Conservation (phyloP, 2,113 vertebrate genomes). For the Pygoscelis antarcticus region DNA sequence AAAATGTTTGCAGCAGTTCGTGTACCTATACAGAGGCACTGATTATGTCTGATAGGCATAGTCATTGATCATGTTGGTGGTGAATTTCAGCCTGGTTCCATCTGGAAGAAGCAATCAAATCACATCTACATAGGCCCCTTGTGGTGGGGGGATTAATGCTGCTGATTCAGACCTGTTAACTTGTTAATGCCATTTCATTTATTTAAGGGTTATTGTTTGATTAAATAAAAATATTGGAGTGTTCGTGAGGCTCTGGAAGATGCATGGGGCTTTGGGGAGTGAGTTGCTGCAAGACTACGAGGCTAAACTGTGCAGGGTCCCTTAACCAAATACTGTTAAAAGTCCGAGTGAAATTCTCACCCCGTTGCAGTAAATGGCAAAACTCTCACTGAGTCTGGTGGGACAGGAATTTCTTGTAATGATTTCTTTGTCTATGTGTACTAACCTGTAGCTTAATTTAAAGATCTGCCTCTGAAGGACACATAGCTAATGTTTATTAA, state of each 20-base stretch:
- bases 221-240: background rate
- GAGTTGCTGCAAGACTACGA: background rate
- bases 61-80: background rate
- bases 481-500: background rate
- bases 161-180: background rate
- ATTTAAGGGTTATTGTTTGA: slow-evolving; percentile 16
- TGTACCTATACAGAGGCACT: background rate
- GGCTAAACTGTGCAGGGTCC: background rate
- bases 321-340: background rate
- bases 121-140: background rate
- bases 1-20: background rate
- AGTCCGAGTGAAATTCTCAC: background rate
- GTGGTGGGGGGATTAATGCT: background rate
- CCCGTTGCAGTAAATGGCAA: background rate
- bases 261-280: background rate
- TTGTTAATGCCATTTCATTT: background rate
- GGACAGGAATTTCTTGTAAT: background rate
- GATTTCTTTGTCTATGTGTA: background rate
- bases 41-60: slow-evolving; percentile 22
- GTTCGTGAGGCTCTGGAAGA: background rate
- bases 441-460: background rate
- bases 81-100: background rate
- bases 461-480: background rate
- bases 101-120: slow-evolving; percentile 35
- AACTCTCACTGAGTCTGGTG: background rate